Evolutionary conservation across 2,797 vertebrate genomes (phyloP).

Genomic region (Ibycter americanus): DNA sequence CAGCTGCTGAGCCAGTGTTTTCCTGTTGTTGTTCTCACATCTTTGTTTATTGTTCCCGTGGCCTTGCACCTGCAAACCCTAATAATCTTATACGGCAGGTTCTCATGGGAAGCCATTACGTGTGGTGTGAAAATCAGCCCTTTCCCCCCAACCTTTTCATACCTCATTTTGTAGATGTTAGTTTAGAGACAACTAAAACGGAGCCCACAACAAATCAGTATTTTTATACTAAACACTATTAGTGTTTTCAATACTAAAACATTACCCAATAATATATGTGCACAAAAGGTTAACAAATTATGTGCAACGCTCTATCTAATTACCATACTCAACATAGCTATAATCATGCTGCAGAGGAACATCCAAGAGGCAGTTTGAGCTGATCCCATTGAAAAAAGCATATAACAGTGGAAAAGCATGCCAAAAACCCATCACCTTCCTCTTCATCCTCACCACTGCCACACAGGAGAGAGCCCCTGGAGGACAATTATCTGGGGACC

Average conservation of each 20-base stretch:
- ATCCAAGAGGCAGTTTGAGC: background rate
- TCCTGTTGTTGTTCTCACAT: background rate
- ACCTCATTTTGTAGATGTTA: background rate
- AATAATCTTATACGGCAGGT: background rate
- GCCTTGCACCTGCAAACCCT: slow-evolving; percentile 1
- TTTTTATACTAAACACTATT: background rate
- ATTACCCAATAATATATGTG: background rate
- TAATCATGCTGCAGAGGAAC: background rate
- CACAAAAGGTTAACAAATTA: background rate
- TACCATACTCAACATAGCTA: background rate
- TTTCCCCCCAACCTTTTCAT: background rate
- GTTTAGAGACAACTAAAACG: background rate
- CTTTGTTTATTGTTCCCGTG: background rate
- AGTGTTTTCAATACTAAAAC: background rate
- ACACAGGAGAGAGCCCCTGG: background rate
- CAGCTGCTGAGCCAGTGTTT: background rate
- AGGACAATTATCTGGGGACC: background rate
- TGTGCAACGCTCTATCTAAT: background rate
- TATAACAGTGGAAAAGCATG: background rate
- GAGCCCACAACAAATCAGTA: background rate
- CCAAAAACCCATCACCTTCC: background rate
- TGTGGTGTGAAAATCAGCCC: background rate
- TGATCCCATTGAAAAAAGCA: background rate
- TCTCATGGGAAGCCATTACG: background rate
- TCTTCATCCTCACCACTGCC: background rate